Evolutionary conservation across 2,797 vertebrate species (phyloP).

Genomic region (Scleropages formosus): DNA sequence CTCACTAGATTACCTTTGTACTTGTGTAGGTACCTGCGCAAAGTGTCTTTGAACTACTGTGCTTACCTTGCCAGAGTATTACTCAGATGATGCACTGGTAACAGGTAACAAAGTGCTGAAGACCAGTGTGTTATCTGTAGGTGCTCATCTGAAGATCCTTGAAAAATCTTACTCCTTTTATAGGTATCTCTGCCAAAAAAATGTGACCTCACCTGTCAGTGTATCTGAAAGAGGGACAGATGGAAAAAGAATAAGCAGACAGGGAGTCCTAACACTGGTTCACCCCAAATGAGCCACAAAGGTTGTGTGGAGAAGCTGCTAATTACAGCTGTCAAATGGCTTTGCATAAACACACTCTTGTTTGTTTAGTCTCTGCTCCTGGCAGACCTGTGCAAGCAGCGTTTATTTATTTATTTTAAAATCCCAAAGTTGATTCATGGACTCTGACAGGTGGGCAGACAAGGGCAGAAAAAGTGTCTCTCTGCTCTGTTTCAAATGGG

Average conservation of each 20-base stretch:
- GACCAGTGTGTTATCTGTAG: too few relatives aligned
- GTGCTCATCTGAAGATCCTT: too few relatives aligned
- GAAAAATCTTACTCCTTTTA: not conserved
- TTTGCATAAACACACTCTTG: not conserved
- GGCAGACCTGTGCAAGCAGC: not conserved
- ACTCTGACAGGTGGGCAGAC: not conserved
- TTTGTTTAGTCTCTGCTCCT: constrained; percentile 19
- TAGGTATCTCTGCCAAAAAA: not conserved
- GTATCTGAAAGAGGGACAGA: constrained; percentile 9
- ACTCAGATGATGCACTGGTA: too few relatives aligned
- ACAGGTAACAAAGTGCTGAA: too few relatives aligned
- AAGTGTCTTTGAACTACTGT: too few relatives aligned
- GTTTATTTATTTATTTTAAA: too few relatives aligned
- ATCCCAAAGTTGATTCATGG: not conserved
- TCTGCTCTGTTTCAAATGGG: too few relatives aligned
- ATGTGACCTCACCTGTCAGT: not conserved
- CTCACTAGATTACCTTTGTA: too few relatives aligned
- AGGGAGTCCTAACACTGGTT: constrained; percentile 53
- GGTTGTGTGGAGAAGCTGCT: constrained; percentile 36
- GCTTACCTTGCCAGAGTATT: too few relatives aligned
- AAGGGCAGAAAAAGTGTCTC: not conserved
- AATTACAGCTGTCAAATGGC: constrained; percentile 30
- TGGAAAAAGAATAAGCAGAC: constrained; percentile 53
- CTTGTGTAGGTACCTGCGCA: too few relatives aligned
- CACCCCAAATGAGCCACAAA: constrained; percentile 47